A percentile compares a stretch with the other conserved stretches of the same genome.
phyloP scores from a whole-genome alignment of 2,797 vertebrate species.

The Odontamblyopus lacepedii region DNA sequence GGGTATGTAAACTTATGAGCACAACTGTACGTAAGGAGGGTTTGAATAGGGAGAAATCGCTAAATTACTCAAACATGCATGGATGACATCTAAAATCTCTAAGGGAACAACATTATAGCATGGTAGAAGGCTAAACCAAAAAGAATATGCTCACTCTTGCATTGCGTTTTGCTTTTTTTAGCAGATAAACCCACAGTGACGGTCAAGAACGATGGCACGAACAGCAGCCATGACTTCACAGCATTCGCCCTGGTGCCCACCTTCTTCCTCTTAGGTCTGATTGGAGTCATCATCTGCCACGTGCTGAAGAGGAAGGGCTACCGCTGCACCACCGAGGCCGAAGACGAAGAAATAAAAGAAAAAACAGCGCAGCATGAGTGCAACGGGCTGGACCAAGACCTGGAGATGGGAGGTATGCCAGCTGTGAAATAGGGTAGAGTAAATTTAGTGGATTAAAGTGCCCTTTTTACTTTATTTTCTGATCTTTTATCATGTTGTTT shows the following conservation, averaged over 20 bases:
- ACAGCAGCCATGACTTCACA: slow-evolving; percentile 64
- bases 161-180: background rate
- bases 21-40: too few relatives aligned
- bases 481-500: too few relatives aligned
- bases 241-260: slow-evolving; percentile 87
- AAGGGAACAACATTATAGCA: too few relatives aligned
- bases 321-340: slow-evolving; percentile 90
- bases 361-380: slow-evolving; percentile 27
- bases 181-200: background rate
- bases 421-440: background rate
- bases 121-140: too few relatives aligned
- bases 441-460: too few relatives aligned
- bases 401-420: slow-evolving; percentile 63
- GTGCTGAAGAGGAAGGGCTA: slow-evolving; percentile 94
- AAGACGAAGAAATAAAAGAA: slow-evolving; percentile 56
- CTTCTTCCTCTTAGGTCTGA: slow-evolving; percentile 92
- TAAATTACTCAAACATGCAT: too few relatives aligned
- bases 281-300: slow-evolving; percentile 93
- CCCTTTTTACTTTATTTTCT: too few relatives aligned
- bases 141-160: background rate
- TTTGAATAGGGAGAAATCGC: too few relatives aligned
- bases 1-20: too few relatives aligned
- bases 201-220: fast-evolving
- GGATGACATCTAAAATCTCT: too few relatives aligned
- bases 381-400: slow-evolving; percentile 34